Conservation (phyloP, 1,140 invertebrate species). For the Arion vulgaris region DNA sequence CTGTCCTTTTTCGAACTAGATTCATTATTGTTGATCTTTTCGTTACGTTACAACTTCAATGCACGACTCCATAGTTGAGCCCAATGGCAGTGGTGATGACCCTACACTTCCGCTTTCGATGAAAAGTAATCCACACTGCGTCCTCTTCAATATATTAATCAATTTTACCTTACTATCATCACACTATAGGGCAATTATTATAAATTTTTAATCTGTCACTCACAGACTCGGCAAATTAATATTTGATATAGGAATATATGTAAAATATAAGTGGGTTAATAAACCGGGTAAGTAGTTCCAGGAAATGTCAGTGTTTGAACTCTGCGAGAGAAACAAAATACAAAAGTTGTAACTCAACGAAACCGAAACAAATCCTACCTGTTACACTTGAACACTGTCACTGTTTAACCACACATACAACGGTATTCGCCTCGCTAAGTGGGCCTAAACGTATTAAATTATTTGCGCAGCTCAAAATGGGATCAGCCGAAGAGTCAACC, state of each 20-base stretch:
- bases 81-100: slow-evolving; percentile 5
- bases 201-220: too few species aligned
- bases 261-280: too few species aligned
- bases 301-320: not conserved
- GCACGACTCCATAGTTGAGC: slow-evolving; percentile 16
- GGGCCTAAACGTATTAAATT: too few species aligned
- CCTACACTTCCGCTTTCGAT: not conserved
- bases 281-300: not conserved
- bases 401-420: too few species aligned
- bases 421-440: too few species aligned
- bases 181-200: too few species aligned
- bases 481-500: not conserved
- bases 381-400: too few species aligned
- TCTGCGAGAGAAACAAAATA: not conserved
- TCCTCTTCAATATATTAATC: not conserved
- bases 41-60: not conserved
- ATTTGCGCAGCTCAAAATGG: not conserved
- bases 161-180: too few species aligned
- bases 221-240: too few species aligned
- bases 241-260: too few species aligned
- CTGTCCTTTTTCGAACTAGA: slow-evolving; percentile 4
- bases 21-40: slow-evolving; percentile 10
- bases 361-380: not conserved
- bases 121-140: not conserved
- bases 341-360: not conserved